Evolutionary conservation across 2,113 vertebrate species (phyloP).

Genomic region (Sinocyclocheilus grahami): DNA sequence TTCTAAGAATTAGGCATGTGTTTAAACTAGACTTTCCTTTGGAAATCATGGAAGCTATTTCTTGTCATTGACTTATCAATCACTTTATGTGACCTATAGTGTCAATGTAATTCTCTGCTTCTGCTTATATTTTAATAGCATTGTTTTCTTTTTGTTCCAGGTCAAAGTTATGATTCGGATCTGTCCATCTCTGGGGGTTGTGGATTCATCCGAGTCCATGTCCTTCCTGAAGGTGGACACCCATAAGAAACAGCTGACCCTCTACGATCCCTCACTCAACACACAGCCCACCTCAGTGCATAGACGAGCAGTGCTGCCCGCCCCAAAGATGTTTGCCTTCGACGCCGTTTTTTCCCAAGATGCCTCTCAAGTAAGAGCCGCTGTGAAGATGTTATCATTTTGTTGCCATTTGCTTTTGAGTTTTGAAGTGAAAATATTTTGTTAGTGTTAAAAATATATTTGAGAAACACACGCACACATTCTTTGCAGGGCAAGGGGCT

Average conservation of each 20-base stretch:
- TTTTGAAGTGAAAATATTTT: conserved; percentile 42
- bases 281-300: conserved; percentile 66
- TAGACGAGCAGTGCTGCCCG: conserved; percentile 70
- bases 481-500: conserved; percentile 65
- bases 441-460: conserved; percentile 66
- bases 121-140: background rate
- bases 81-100: background rate
- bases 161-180: conserved; percentile 91
- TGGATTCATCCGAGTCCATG: conserved; percentile 80
- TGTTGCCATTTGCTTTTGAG: conserved; percentile 22
- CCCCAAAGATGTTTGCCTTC: conserved; percentile 89
- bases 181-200: conserved; percentile 78
- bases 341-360: conserved; percentile 89
- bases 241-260: conserved; percentile 87
- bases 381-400: background rate
- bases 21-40: background rate
- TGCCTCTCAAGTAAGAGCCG: conserved; percentile 83
- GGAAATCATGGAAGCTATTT: background rate
- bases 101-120: background rate
- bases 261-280: conserved; percentile 77
- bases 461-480: conserved; percentile 60
- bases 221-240: conserved; percentile 89
- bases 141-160: conserved; percentile 65
- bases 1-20: background rate
- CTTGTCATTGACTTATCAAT: background rate